phyloP scores from a whole-genome alignment of 2,113 vertebrate genomes.

The Lophochroa leadbeateri region DNA sequence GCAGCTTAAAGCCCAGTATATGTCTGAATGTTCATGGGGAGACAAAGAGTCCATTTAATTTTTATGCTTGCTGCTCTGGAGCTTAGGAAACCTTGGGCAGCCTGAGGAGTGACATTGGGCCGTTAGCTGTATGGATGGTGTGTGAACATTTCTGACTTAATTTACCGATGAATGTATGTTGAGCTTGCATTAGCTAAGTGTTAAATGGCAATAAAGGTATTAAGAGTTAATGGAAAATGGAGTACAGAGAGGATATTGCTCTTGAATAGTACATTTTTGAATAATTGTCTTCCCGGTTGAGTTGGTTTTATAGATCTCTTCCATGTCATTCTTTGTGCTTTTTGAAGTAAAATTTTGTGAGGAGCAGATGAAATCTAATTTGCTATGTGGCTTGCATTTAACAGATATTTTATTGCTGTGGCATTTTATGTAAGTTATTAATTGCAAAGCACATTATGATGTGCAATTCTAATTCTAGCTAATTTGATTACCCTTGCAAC shows the following conservation, averaged over 20 bases:
- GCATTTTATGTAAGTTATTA: constrained; percentile 61
- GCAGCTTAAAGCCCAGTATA: background rate
- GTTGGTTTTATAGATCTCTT: constrained; percentile 69
- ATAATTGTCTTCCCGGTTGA: constrained; percentile 59
- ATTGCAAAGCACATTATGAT: constrained; percentile 52
- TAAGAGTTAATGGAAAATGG: constrained; percentile 68
- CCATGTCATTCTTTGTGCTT: constrained; percentile 33
- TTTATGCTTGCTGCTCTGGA: constrained; percentile 11
- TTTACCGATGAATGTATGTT: constrained; percentile 52
- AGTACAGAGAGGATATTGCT: constrained; percentile 53
- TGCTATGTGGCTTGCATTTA: constrained; percentile 54
- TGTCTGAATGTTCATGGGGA: background rate
- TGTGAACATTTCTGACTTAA: constrained; percentile 50
- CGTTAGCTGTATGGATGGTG: background rate
- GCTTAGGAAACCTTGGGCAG: background rate
- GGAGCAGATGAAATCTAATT: constrained; percentile 55
- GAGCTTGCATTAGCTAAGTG: constrained; percentile 52
- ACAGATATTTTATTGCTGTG: constrained; percentile 47
- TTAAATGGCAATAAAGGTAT: constrained; percentile 66
- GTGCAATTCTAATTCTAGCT: constrained; percentile 46
- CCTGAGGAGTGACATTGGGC: constrained; percentile 25
- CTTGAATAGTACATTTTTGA: constrained; percentile 61
- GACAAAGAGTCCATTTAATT: constrained; percentile 5
- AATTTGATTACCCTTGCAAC: constrained; percentile 62
- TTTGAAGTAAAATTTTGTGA: constrained; percentile 39